phyloP scores from a whole-genome alignment of 2,113 vertebrate species.

The Leptobrachium leishanense region DNA sequence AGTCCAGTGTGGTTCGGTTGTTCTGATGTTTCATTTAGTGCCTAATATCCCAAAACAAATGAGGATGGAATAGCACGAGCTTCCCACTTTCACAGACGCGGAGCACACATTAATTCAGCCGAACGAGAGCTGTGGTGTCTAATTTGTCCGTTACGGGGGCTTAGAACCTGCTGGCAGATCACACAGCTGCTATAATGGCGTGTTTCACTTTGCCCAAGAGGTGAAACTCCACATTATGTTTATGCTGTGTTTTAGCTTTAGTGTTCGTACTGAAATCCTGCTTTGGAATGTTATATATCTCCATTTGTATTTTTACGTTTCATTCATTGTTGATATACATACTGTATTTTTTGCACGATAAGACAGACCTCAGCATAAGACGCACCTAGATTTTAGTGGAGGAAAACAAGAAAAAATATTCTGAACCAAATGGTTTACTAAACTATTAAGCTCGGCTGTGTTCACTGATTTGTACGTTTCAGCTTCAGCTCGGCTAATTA shows the following conservation, averaged over 20 bases:
- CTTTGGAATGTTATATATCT: no score
- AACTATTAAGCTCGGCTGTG: no score
- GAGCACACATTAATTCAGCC: constrained; percentile 47
- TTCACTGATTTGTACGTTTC: no score
- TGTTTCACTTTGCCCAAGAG: constrained; percentile 18
- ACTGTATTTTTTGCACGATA: no score
- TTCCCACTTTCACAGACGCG: constrained; percentile 34
- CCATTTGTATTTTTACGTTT: no score
- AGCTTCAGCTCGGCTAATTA: no score
- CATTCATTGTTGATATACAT: no score
- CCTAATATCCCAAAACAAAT: constrained; percentile 51
- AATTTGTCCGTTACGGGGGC: constrained; percentile 33
- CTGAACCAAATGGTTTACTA: no score
- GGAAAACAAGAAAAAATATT: no score
- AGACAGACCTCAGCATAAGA: no score
- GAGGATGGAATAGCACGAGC: constrained; percentile 36
- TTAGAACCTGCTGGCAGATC: constrained; percentile 41
- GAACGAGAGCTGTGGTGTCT: constrained; percentile 36
- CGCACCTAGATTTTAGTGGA: no score
- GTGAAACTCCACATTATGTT: constrained; percentile 31
- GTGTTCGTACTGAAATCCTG: background rate
- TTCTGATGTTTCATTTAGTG: constrained; percentile 52
- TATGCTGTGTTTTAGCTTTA: constrained; percentile 32
- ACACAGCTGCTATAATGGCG: constrained; percentile 22
- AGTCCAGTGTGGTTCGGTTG: constrained; percentile 37